Conservation (phyloP, 1,140 invertebrate species). For the Pseudomyrmex dendroicus region DNA sequence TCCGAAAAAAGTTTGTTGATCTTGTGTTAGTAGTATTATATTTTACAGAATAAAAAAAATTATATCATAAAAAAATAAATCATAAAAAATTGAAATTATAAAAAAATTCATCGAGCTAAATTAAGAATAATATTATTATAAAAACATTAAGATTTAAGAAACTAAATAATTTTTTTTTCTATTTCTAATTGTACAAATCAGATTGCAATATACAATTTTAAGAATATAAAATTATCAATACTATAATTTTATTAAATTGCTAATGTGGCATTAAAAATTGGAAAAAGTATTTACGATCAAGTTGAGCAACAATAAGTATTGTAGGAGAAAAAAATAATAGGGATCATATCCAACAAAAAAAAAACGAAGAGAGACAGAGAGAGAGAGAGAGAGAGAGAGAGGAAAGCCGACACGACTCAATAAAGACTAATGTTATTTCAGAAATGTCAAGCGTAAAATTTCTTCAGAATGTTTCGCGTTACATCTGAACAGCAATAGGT, state of each 20-base stretch:
- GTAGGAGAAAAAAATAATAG: not conserved
- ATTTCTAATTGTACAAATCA: not conserved
- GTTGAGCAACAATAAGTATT: not conserved
- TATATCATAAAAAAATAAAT: too few species aligned
- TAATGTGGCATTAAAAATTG: not conserved
- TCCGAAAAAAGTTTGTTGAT: conserved; percentile 25
- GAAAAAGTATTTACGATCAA: not conserved
- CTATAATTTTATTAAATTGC: not conserved
- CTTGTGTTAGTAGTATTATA: conserved; percentile 21
- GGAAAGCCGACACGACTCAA: not conserved
- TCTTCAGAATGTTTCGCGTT: not conserved
- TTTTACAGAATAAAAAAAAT: too few species aligned
- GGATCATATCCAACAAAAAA: not conserved
- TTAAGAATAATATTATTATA: not conserved
- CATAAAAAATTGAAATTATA: not conserved
- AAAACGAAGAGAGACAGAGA: too few species aligned
- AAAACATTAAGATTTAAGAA: not conserved
- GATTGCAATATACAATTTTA: not conserved
- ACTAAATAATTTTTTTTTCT: not conserved
- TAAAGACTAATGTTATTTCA: conserved; percentile 22
- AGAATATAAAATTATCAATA: not conserved
- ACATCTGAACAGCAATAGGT: not conserved
- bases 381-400: too few species aligned
- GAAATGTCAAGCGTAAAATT: not conserved
- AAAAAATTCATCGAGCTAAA: conserved; percentile 13